Percentiles rank a stretch among this genome's conserved stretches.
phyloP scores from a whole-genome alignment of 2,113 vertebrate species.

The Accipiter cooperii region DNA sequence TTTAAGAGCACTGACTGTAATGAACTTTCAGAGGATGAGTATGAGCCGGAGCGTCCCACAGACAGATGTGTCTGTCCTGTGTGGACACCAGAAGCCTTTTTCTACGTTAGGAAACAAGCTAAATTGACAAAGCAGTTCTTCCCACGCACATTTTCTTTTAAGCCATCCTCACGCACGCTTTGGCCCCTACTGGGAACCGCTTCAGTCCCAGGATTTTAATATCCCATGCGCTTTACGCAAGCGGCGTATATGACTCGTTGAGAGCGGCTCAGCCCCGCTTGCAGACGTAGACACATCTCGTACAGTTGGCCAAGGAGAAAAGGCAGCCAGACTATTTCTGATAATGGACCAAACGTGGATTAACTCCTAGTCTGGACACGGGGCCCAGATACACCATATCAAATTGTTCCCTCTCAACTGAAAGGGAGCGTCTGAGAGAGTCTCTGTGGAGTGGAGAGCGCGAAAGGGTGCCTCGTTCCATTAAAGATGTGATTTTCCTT shows the following conservation, averaged over 20 bases:
- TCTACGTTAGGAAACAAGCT: neutral
- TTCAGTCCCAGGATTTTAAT: neutral
- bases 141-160: neutral
- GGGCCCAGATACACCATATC: neutral
- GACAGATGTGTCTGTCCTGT: neutral
- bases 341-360: neutral
- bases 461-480: neutral
- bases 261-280: neutral
- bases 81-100: neutral
- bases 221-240: neutral
- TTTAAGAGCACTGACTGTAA: neutral
- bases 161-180: neutral
- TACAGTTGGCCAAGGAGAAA: neutral
- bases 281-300: neutral
- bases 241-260: neutral
- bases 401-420: neutral
- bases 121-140: rapidly evolving
- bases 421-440: neutral
- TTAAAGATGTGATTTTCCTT: neutral
- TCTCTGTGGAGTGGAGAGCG: neutral
- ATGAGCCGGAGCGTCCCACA: neutral
- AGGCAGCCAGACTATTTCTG: neutral
- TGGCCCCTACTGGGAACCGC: neutral
- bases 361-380: neutral
- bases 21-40: neutral